These are phyloP conservation scores for Lophius americanus DNA, from an alignment of 2,797 vertebrate species.

Conservation along the genomic window DNA sequence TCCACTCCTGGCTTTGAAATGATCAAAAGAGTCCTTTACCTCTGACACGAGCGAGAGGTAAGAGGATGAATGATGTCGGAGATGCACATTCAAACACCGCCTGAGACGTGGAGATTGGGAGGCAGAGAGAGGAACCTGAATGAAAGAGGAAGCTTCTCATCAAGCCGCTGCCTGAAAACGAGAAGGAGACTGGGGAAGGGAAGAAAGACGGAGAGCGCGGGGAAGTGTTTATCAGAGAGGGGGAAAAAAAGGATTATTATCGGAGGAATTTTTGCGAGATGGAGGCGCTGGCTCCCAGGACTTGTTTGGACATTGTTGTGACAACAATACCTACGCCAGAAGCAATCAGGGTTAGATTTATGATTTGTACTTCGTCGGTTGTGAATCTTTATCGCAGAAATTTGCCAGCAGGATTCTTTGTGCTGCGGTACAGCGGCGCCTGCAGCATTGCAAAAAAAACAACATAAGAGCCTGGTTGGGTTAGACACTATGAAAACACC, in stretches of 20 bases:
- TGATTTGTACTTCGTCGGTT: constrained; percentile 13
- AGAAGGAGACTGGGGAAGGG: constrained; percentile 23
- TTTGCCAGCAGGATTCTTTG: constrained; percentile 6
- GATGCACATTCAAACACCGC: constrained; percentile 55
- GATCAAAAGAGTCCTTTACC: constrained; percentile 65
- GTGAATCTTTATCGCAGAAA: constrained; percentile 29
- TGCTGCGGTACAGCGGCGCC: not conserved
- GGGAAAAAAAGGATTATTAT: constrained; percentile 39
- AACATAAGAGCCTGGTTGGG: not conserved
- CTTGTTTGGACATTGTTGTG: constrained; percentile 69
- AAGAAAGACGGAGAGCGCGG: constrained; percentile 17
- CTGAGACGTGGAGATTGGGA: constrained; percentile 46
- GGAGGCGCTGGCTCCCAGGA: constrained; percentile 43
- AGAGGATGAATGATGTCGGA: constrained; percentile 60
- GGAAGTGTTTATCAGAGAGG: constrained; percentile 43
- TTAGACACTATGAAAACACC: constrained; percentile 13
- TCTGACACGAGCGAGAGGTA: constrained; percentile 47
- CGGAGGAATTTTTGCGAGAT: constrained; percentile 36
- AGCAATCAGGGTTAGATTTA: constrained; percentile 46
- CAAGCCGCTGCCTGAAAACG: constrained; percentile 15
- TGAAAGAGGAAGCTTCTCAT: constrained; percentile 71
- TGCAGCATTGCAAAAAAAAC: not conserved
- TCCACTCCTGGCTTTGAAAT: constrained; percentile 63
- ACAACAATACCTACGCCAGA: constrained; percentile 50
- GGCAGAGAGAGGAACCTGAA: constrained; percentile 61